phyloP scores from a whole-genome alignment of 2,888 invertebrate species.

The Pachycephus smyrnensis region DNA sequence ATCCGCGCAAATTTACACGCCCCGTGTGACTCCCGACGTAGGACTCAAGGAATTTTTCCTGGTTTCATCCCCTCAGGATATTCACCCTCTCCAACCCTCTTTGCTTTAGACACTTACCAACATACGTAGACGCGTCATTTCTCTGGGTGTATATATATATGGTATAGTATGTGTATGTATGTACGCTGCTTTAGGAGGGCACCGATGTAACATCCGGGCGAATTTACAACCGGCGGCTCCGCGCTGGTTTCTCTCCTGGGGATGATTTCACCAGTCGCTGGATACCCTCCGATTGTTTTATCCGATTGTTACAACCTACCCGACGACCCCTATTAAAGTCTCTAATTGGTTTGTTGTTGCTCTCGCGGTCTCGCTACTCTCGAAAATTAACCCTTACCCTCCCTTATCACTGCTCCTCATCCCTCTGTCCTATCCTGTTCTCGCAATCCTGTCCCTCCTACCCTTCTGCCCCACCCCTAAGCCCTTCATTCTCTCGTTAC shows the following conservation, averaged over 20 bases:
- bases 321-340: conserved; percentile 40
- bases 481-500: no score
- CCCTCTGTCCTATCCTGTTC: no score
- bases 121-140: background rate
- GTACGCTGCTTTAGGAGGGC: background rate
- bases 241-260: background rate
- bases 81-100: conserved; percentile 3
- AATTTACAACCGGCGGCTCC: background rate
- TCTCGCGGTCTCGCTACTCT: conserved; percentile 18
- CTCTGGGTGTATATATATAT: background rate
- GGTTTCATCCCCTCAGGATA: conserved; percentile 36
- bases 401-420: background rate
- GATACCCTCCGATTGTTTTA: conserved; percentile 44
- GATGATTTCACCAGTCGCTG: conserved; percentile 21
- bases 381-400: background rate
- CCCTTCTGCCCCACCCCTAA: no score
- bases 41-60: conserved; percentile 50
- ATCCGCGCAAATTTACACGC: conserved; percentile 59
- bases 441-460: no score
- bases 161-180: background rate
- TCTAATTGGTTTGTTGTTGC: conserved; percentile 54
- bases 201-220: background rate
- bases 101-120: background rate
- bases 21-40: conserved; percentile 36
- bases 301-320: conserved; percentile 47